A percentile compares a stretch with the other conserved stretches of the same genome.
phyloP scores from a whole-genome alignment of 2,797 vertebrate genomes.

The Heterohyrax brucei region DNA sequence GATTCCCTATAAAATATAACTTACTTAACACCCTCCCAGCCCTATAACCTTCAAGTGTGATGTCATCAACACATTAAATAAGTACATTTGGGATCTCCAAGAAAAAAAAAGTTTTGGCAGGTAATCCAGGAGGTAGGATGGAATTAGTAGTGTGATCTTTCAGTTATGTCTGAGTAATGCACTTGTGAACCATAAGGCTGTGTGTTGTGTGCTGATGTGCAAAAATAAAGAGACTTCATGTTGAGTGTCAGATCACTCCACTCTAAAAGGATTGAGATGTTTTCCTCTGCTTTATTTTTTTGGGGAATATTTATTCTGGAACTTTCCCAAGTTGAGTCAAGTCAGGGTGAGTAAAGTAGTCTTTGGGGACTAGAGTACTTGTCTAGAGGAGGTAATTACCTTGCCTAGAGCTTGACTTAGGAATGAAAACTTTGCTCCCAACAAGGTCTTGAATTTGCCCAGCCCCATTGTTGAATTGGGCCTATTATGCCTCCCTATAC shows the following conservation, averaged over 20 bases:
- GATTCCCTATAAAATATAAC: constrained; percentile 78
- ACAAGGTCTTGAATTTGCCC: constrained; percentile 22
- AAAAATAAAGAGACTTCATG: not conserved
- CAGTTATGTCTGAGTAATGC: not conserved
- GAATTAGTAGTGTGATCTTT: not conserved
- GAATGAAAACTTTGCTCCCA: constrained; percentile 48
- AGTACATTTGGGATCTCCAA: constrained; percentile 59
- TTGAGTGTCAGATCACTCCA: not conserved
- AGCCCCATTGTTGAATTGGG: constrained; percentile 62
- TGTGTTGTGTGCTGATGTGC: not conserved
- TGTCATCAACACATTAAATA: constrained; percentile 75
- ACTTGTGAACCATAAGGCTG: not conserved
- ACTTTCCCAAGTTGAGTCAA: constrained; percentile 64
- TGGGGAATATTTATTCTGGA: constrained; percentile 72
- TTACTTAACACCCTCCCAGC: constrained; percentile 69
- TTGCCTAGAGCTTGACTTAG: not conserved
- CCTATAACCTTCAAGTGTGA: constrained; percentile 70
- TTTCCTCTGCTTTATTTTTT: constrained; percentile 29
- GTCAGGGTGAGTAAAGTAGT: constrained; percentile 52
- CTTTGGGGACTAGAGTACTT: not conserved
- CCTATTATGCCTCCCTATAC: constrained; percentile 56
- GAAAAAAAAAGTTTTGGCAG: constrained; percentile 50
- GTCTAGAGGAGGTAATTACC: constrained; percentile 23
- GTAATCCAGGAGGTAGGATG: not conserved
- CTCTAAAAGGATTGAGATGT: constrained; percentile 37